Conservation (phyloP, 1,140 invertebrate genomes). For the Drosophila tsacasi region DNA sequence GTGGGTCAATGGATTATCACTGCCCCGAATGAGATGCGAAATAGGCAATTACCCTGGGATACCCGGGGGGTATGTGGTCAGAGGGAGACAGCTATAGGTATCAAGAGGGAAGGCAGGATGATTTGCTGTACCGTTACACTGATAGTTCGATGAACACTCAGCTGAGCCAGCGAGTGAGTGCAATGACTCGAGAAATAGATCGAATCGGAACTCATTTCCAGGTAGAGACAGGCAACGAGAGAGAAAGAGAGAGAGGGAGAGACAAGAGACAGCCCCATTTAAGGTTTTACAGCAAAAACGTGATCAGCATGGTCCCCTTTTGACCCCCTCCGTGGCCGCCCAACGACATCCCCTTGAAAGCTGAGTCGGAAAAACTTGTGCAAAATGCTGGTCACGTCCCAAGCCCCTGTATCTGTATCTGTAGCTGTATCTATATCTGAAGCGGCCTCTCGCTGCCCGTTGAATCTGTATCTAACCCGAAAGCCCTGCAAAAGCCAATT, state of each 20-base stretch:
- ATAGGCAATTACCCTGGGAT: conserved; percentile 9
- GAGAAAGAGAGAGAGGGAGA: neutral
- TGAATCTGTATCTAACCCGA: conserved; percentile 23
- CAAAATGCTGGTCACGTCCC: conserved; percentile 46
- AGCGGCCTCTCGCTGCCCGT: neutral
- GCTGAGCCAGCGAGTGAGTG: conserved; percentile 31
- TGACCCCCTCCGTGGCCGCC: neutral
- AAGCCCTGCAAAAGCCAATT: conserved; percentile 37
- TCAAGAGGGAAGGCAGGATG: conserved; percentile 6
- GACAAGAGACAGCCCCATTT: conserved; percentile 16
- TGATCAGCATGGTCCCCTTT: conserved; percentile 41
- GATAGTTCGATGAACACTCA: conserved; percentile 48
- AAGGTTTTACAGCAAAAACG: conserved; percentile 59
- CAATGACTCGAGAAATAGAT: conserved; percentile 49
- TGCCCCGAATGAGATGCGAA: conserved; percentile 13
- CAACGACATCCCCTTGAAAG: conserved; percentile 6
- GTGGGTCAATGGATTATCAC: conserved; percentile 59
- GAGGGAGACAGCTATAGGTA: neutral
- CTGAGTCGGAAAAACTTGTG: conserved; percentile 22
- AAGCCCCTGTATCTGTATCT: conserved; percentile 18
- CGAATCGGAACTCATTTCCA: conserved; percentile 30
- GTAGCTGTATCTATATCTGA: neutral
- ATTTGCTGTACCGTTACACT: conserved; percentile 13
- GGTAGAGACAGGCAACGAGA: conserved; percentile 11
- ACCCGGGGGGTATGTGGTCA: neutral